Base-by-base conservation (phyloP, 2,113 vertebrate species). In the Casuarius casuarius region DNA sequence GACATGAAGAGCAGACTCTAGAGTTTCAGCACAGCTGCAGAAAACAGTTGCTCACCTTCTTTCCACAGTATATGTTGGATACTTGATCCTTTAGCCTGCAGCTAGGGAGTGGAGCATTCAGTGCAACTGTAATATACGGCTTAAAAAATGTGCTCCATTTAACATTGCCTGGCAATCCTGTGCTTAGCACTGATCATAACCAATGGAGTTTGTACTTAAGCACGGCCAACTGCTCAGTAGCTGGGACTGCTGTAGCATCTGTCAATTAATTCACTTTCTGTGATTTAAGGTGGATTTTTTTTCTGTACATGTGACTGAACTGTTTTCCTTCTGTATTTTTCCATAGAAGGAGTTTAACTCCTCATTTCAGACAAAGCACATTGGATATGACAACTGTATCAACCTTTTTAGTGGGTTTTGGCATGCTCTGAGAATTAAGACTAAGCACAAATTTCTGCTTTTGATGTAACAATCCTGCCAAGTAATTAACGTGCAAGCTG, bases 281-380 rank as follows among this genome's bases (percentile, higher is more conserved):
- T 35, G 48, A 13, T 76, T 85, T 63, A 40, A 54, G 35, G 5
- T 76, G 42, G 20, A 20, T 71, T 4, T 33, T 56, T 54, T 46
- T 74, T 15, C 70, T 79, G 5, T 59, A 29, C 31, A 14, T 6
- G 12, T 65, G 58, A 68, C 28, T 33, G 9, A 94, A 16, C 56
- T n/a, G 16, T 70, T 31, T 31, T 40, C 26, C 26, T n/a, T 3
- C 4, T 52, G 22, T 22, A 9, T 22, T 48, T 40, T 59, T 26
- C 28, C 63, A 2, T 2, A 33, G 26, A 28, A 87, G 59, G 23
- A 71, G 12, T 75, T 74, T 25, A 84, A 51, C 9, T 72, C 42
- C 12, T 63, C 6, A 1, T 11, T 67, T 84, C 10, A 54, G 25
- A 12, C 23, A 46, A 48, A 63, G 26, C 23, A 56, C 0, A 0